Base-by-base conservation (phyloP, 1,140 invertebrate genomes). In the Pseudomyrmex dendroicus region DNA sequence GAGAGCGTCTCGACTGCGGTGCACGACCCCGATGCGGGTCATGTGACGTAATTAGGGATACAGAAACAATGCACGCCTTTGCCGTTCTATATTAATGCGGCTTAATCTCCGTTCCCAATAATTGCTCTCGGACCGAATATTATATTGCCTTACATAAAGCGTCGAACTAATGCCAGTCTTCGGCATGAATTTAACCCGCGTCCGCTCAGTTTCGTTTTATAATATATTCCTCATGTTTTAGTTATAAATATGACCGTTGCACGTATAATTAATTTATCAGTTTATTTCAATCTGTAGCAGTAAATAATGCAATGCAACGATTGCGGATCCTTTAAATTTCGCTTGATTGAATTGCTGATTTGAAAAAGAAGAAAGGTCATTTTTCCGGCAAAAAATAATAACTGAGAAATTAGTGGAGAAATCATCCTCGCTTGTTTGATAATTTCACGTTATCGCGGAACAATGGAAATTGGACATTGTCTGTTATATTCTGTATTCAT, bases 31-130 rank as follows among this genome's bases (percentile, higher is more conserved):
- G 50, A 67, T 76, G 48, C 74, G 35, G 74, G 56, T 76, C 73
- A 25, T 76, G 20, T 78, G 76, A 78, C 64, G 76, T 70, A 78
- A 78, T 78, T 78, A 78, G 64, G 50, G 52, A 78, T 78, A 70
- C 64, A 78, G 54, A 78, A 78, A 78, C 76, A 78, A 78, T 78
- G 64, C 64, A 7, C 52, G 64, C 35, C 64, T 61, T 78, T 70
- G 44, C 64, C 50, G 17, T 70, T 64, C 63, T 57, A 70, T 35
- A 35, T 70, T 68, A 70, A 78, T 78, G 64, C 20, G 64, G 64
- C 52, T 78, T 70, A 78, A 78, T 78, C 64, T 78, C 54, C 76
- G 54, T 57, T 70, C 35, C 76, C 76, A 78, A 78, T 78, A 78
- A 78, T 78, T 78, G 54, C 64, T 78, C 76, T 22, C 64, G 54